Evolutionary conservation across 2,888 invertebrate genomes (phyloP).

Genomic region (Archaeoteleia sp.): DNA sequence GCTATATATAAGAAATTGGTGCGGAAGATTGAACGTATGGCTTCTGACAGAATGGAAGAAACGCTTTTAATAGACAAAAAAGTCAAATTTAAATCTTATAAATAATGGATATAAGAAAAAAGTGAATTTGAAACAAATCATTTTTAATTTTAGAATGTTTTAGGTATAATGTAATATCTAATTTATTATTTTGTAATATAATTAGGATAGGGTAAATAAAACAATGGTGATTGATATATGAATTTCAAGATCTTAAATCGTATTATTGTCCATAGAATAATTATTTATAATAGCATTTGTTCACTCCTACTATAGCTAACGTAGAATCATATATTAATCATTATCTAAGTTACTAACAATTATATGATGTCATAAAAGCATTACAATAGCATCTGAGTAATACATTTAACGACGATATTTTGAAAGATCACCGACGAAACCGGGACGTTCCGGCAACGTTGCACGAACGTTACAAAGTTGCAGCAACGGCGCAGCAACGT

Average conservation of each 20-base stretch:
- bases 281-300: slow-evolving; percentile 65
- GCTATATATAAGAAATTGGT: no score
- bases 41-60: no score
- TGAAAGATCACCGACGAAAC: no score
- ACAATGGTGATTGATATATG: slow-evolving; percentile 58
- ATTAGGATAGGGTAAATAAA: slow-evolving; percentile 18
- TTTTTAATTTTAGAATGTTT: no score
- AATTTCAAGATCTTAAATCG: slow-evolving; percentile 71
- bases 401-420: slow-evolving; percentile 61
- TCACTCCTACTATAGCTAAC: slow-evolving; percentile 51
- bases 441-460: no score
- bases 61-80: no score
- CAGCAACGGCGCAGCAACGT: no score
- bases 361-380: slow-evolving; percentile 61
- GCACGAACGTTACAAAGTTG: no score
- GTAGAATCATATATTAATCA: slow-evolving; percentile 62
- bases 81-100: no score
- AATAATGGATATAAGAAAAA: no score
- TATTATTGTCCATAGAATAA: slow-evolving; percentile 74
- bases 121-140: no score
- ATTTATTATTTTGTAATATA: not conserved
- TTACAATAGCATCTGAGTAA: slow-evolving; percentile 58
- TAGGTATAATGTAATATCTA: not conserved
- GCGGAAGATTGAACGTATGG: no score
- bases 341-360: slow-evolving; percentile 64